Evolutionary conservation across 1,140 invertebrate genomes (phyloP).

Genomic region (Lucilia cuprina): DNA sequence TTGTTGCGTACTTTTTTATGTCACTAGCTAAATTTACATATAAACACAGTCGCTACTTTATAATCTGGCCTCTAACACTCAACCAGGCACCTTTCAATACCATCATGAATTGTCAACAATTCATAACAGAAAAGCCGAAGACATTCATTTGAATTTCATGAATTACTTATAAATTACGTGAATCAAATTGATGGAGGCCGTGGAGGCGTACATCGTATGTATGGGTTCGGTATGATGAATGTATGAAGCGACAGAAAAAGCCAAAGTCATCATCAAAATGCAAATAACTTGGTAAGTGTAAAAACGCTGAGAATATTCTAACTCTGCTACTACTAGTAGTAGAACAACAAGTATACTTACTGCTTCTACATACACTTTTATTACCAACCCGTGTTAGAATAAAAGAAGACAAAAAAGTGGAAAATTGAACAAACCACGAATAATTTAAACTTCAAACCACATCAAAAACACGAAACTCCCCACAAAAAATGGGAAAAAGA

Average conservation of each 20-base stretch:
- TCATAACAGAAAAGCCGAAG: slow-evolving; percentile 18
- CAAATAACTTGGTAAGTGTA: slow-evolving; percentile 7
- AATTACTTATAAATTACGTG: slow-evolving; percentile 32
- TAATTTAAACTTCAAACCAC: slow-evolving; percentile 2
- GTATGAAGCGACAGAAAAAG: slow-evolving; percentile 7
- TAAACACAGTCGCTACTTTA: background rate
- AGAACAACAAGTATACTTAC: background rate
- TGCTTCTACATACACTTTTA: background rate
- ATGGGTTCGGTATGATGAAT: background rate
- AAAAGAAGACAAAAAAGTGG: background rate
- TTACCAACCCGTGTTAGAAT: background rate
- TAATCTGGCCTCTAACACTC: background rate
- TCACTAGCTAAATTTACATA: background rate
- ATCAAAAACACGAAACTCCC: background rate
- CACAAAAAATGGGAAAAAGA: background rate
- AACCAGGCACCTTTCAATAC: background rate
- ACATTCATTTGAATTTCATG: slow-evolving; percentile 34
- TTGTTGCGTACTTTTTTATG: background rate
- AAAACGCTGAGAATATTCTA: background rate
- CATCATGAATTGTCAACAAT: slow-evolving; percentile 30
- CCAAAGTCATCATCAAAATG: slow-evolving; percentile 33
- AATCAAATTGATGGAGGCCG: background rate
- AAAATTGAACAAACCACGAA: background rate
- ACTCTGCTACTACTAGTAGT: background rate
- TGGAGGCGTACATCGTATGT: background rate